These are phyloP conservation scores for Chrysogorgia sp. DNA, from an alignment of 92 coral and sea anemone genomes.

Conservation along the genomic window DNA sequence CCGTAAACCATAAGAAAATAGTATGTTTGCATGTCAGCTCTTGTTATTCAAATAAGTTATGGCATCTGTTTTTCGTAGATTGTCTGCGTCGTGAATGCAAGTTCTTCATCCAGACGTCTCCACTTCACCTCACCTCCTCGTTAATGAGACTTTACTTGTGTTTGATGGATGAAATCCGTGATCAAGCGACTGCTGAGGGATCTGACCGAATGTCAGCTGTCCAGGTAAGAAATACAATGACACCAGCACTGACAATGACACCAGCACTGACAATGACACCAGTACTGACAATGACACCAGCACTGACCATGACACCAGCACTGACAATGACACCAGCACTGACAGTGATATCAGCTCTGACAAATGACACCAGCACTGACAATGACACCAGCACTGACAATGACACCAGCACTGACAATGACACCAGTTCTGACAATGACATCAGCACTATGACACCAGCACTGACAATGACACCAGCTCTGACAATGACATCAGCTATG, in stretches of 20 bases:
- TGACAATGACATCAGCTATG: background rate
- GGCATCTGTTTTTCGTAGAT: constrained; percentile 47
- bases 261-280: background rate
- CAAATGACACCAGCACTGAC: background rate
- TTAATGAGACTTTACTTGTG: constrained; percentile 90
- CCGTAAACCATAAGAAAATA: background rate
- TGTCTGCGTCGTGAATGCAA: constrained; percentile 95
- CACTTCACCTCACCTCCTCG: constrained; percentile 84
- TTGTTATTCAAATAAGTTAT: background rate
- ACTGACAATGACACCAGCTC: background rate
- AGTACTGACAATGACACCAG: background rate
- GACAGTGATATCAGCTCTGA: background rate
- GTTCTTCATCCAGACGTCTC: constrained; percentile 88
- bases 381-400: background rate
- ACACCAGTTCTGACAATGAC: too few species aligned
- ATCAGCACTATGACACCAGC: background rate
- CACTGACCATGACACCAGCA: background rate
- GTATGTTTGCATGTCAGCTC: background rate
- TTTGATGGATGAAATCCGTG: constrained; percentile 87
- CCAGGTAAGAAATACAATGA: constrained; percentile 62
- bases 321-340: background rate
- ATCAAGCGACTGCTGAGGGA: constrained; percentile 97
- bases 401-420: too few species aligned
- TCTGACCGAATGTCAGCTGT: constrained; percentile 84
- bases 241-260: background rate